phyloP scores from a whole-genome alignment of 2,888 invertebrate genomes.

The Megaustenia siamemsis region DNA sequence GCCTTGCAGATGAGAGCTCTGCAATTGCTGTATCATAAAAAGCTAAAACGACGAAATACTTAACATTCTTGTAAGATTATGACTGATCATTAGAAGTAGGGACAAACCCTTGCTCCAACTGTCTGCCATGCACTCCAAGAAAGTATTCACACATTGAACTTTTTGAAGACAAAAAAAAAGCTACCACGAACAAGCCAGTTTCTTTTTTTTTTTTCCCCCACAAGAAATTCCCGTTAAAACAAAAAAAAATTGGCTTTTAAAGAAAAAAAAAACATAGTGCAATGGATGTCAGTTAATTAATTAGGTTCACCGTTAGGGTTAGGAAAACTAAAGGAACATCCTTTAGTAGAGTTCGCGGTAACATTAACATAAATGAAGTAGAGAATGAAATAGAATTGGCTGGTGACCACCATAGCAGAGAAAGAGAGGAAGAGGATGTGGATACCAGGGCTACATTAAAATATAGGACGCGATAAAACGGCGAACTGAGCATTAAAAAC shows the following conservation, averaged over 20 bases:
- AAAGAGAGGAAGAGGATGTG: not conserved
- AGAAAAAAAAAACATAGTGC: slow-evolving; percentile 45
- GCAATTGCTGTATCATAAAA: slow-evolving; percentile 34
- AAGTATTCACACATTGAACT: not conserved
- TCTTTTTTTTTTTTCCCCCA: slow-evolving; percentile 44
- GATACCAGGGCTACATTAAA: not conserved
- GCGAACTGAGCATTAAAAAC: not conserved
- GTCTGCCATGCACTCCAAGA: not conserved
- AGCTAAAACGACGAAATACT: not conserved
- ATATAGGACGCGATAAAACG: no score
- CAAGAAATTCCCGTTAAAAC: slow-evolving; percentile 40
- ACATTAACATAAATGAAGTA: not conserved
- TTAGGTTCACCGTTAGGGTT: slow-evolving; percentile 7
- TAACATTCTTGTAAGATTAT: not conserved
- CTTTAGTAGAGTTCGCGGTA: slow-evolving; percentile 15
- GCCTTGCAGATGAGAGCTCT: slow-evolving; percentile 16
- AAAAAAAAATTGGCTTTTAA: slow-evolving; percentile 37
- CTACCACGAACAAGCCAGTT: slow-evolving; percentile 31
- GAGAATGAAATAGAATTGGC: not conserved
- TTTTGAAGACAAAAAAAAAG: not conserved
- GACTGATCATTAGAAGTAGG: not conserved
- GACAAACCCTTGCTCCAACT: slow-evolving; percentile 37
- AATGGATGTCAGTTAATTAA: slow-evolving; percentile 10
- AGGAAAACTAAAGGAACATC: slow-evolving; percentile 40
- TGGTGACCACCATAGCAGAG: not conserved